Evolutionary conservation across 1,140 invertebrate species (phyloP), one percentile per base, ranked within the genome.

Genomic region (Cydia splendana): DNA sequence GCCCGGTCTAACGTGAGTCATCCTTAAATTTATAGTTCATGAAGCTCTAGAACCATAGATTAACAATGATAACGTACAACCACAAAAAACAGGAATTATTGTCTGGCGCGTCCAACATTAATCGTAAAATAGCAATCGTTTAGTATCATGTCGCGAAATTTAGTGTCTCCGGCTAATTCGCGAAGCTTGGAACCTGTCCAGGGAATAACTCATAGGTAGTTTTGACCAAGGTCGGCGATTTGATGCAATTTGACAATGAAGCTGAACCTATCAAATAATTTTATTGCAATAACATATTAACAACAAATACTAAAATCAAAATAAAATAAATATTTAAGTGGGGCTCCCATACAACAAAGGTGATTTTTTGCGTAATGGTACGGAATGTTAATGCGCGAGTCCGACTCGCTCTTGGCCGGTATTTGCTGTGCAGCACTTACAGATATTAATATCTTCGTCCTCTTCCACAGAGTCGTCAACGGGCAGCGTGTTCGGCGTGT

Each of bases 401-500:
- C n/a, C n/a, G n/a, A n/a, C n/a, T n/a, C n/a, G n/a, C n/a, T n/a
- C n/a, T n/a, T n/a, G n/a, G n/a, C n/a, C n/a, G n/a, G n/a, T n/a
- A n/a, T n/a, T n/a, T n/a, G n/a, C n/a, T n/a, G n/a, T n/a, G n/a
- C n/a, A n/a, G n/a, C n/a, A n/a, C n/a, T n/a, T n/a, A n/a, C n/a
- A n/a, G n/a, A n/a, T n/a, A 24, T 24, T 24, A 24, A 24, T 24
- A 24, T n/a, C 1, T 24, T 24, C 1, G 24, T 24, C 30, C 5
- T 62, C 65, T 2, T 77, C 77, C 79, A n/a, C 87, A 94, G 94
- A 95, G 80, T 88, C 90, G 4, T 80, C 86, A 65, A 84, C 93
- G 15, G 95, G 95, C 74, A 91, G 96, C 77, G 96, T 98, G 77
- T 98, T 98, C 87, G 97, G 97, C 2, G 96, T 98, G 79, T 95